Evolutionary conservation across 2,797 vertebrate genomes (phyloP), one percentile per base, ranked within the genome.

Genomic region (Phrynocephalus vlangalii): DNA sequence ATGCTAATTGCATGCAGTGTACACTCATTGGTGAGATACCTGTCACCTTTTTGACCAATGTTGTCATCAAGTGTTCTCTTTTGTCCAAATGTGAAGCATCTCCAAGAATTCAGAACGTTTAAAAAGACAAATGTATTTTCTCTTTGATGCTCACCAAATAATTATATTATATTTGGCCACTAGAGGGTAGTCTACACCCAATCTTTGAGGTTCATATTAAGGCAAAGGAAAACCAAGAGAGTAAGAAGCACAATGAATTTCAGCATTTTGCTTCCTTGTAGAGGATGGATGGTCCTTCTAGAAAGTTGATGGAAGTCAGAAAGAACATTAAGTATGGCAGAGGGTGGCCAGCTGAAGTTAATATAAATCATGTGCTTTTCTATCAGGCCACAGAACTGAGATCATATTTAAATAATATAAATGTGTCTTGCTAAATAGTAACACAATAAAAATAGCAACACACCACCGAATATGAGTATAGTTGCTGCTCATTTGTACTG

Each of bases 151-250:
- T 84, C 28, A 8, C 22, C 9, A 84, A 48, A 15, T 63, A 71
- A 72, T 16, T 50, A 63, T 88, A 56, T 75, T 22, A 22, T 38
- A 1, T 38, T 81, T 88, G 76, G 8, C 87, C 83, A 68, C 87
- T 16, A 88, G 87, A 85, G 83, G 87, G 71, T 5, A 85, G 60
- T 56, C 70, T 56, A 85, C 52, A 68, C 20, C 33, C 71, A 44
- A 30, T 63, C 71, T 76, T 81, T 56, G 18, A 24, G 75, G 68
- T 66, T 72, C 44, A 63, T 81, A 1, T 7, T 26, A 44, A 60
- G 22, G n/a, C 6, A 26, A 24, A 52, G 60, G 18, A 38, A n/a
- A 11, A 68, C 10, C 16, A 85, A 33, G 13, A 24, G 20, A 44
- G 13, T 1, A 66, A 11, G 66, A 8, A 28, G 26, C 63, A 13